Evolutionary conservation across 1,140 invertebrate species (phyloP).

Genomic region (Proctacanthus coquilletti): DNA sequence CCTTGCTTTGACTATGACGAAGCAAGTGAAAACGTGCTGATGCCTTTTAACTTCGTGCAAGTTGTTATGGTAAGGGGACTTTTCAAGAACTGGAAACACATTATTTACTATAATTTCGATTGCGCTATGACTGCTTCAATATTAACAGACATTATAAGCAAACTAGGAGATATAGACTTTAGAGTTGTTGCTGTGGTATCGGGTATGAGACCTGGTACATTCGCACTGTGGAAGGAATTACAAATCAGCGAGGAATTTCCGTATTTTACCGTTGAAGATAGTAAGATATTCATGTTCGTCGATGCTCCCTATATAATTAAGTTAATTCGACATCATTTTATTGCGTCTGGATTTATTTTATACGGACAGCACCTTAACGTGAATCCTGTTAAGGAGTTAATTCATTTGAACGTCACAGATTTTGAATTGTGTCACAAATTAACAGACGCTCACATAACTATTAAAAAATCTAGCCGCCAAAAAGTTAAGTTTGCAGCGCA

Average conservation of each 20-base stretch:
- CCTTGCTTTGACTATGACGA: background rate
- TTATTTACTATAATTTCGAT: background rate
- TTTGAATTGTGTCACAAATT: background rate
- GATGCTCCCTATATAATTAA: background rate
- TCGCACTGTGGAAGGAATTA: background rate
- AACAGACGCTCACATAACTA: background rate
- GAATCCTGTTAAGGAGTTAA: background rate
- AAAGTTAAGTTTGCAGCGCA: background rate
- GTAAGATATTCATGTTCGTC: background rate
- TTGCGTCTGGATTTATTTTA: background rate
- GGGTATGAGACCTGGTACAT: background rate
- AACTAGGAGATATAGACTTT: background rate
- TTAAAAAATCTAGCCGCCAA: background rate
- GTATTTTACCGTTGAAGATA: background rate
- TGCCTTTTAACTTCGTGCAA: background rate
- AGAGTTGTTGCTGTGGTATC: background rate
- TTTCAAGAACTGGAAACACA: background rate
- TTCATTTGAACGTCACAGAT: background rate
- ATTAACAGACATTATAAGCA: background rate
- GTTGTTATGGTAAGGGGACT: background rate
- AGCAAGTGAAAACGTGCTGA: background rate
- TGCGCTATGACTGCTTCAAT: background rate
- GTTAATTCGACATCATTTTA: background rate
- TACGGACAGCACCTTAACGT: background rate
- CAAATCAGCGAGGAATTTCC: background rate